phyloP scores from a whole-genome alignment of 1,140 invertebrate species.

The Heliconius himera region DNA sequence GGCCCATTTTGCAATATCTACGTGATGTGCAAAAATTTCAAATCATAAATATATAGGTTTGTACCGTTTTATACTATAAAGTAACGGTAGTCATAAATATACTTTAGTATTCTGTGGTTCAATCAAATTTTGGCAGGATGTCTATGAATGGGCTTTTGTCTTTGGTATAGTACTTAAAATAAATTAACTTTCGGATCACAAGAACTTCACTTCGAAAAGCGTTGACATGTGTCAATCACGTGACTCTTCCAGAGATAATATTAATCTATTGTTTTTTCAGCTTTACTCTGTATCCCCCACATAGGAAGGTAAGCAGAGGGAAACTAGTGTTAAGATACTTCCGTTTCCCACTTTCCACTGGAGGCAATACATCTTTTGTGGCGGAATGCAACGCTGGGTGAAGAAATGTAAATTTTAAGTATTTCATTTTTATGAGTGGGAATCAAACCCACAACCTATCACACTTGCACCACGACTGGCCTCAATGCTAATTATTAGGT shows the following conservation, averaged over 20 bases:
- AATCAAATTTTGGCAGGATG: background rate
- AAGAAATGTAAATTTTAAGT: no score
- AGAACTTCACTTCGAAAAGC: no score
- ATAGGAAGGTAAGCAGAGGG: no score
- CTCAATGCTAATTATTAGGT: no score
- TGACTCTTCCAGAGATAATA: no score
- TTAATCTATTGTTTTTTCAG: no score
- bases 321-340: background rate
- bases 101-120: background rate
- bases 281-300: no score
- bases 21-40: conserved; percentile 42
- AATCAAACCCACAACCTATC: background rate
- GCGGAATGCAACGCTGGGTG: background rate
- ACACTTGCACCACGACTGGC: no score
- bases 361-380: background rate
- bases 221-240: no score
- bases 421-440: no score
- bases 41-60: conserved; percentile 31
- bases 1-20: conserved; percentile 40
- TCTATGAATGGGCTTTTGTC: conserved; percentile 8
- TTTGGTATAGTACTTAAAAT: background rate
- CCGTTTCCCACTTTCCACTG: no score
- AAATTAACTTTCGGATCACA: no score
- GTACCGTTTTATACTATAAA: conserved; percentile 24
- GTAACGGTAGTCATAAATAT: background rate